Evolutionary conservation across 2,797 vertebrate genomes (phyloP), one percentile per base, ranked within the genome.

Genomic region (Gambusia yucatana): DNA sequence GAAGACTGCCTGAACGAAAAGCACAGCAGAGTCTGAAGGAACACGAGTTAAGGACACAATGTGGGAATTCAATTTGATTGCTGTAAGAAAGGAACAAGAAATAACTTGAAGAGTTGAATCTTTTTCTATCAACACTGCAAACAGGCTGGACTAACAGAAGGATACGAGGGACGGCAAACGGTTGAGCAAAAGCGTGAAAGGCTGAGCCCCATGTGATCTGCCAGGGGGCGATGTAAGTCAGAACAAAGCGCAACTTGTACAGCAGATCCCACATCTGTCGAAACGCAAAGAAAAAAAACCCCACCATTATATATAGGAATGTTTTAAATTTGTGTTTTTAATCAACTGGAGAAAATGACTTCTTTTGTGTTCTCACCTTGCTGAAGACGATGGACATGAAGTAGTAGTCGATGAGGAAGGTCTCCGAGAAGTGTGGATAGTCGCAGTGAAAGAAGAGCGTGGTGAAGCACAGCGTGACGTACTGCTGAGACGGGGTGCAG

Each of bases 151-250:
- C n/a, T 30, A 73, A 78, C 4, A 72, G 30, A 97, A 98, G 97
- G 98, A 99, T 99, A 99, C 98, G 98, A 87, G 98, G 98, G 84
- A 99, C 98, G 39, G 98, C 98, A 86, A 99, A 99, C 3, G 98
- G 98, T 88, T 99, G 98, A 84, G 98, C 98, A 52, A 99, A 99
- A 78, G 98, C 98, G 75, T 99, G 98, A 90, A 99, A 99, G 76
- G 98, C 98, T 59, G 98, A 99, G 67, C 98, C 98, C 98, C 98
- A 99, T 0, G 98, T 99, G 89, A 99, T 99, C 86, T 99, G 98
- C 98, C 98, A 99, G 0, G 98, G 98, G 73, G 98, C 98, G 39
- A 99, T 98, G 88, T 99, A 99, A 55, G 98, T 99, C 92, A 99
- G 96, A 77, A 99, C 98, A 79, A 99, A 99, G 83, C 97, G 97